phyloP scores from a whole-genome alignment of 1,140 invertebrate genomes.

The Cotesia glomerata region DNA sequence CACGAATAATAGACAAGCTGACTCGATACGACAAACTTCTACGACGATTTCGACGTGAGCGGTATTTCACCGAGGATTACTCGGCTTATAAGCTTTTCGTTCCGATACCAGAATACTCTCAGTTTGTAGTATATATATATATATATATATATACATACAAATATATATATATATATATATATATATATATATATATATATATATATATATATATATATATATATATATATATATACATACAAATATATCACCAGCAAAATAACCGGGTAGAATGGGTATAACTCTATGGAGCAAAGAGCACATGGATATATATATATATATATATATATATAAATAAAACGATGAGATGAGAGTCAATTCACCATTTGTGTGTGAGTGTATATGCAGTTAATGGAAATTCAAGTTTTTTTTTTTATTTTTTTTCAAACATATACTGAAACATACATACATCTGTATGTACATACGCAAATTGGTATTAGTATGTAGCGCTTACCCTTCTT shows the following conservation, averaged over 20 bases:
- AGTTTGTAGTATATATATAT: too few species aligned
- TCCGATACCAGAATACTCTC: conserved; percentile 10
- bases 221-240: too few species aligned
- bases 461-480: not conserved
- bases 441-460: not conserved
- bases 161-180: too few species aligned
- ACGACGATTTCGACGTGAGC: conserved; percentile 9
- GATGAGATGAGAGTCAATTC: too few species aligned
- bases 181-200: too few species aligned
- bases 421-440: not conserved
- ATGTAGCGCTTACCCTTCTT: conserved; percentile 10
- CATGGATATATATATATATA: too few species aligned
- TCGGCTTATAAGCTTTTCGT: conserved; percentile 22
- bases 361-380: not conserved
- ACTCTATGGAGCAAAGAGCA: not conserved
- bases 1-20: conserved; percentile 14
- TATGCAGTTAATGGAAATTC: not conserved
- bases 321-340: too few species aligned
- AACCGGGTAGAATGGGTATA: too few species aligned
- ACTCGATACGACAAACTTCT: conserved; percentile 22
- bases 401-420: too few species aligned
- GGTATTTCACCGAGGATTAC: conserved; percentile 22
- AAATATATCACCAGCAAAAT: too few species aligned
- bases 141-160: too few species aligned
- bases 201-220: too few species aligned